Percentiles rank a stretch among this genome's conserved stretches.
Conservation (phyloP, 2,797 vertebrate genomes). For the Rhabdomys pumilio region DNA sequence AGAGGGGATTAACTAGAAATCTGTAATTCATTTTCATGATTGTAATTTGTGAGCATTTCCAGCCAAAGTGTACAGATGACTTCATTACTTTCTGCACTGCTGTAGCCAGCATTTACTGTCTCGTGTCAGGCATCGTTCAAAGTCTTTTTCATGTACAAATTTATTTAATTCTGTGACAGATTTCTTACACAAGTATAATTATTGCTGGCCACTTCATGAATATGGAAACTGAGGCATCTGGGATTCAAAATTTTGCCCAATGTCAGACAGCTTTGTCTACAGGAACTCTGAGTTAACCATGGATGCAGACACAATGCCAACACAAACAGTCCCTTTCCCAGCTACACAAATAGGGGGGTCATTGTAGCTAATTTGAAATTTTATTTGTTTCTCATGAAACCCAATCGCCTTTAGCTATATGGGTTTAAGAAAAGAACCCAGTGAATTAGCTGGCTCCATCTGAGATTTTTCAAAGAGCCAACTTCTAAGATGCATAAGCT, state of each 20-base stretch:
- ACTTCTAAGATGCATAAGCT: slow-evolving; percentile 34
- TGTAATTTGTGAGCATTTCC: slow-evolving; percentile 3
- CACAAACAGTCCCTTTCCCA: slow-evolving; percentile 35
- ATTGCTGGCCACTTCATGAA: slow-evolving; percentile 10
- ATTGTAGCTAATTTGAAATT: slow-evolving; percentile 76
- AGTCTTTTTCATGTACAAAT: rapidly evolving
- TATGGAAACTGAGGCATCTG: slow-evolving; percentile 62
- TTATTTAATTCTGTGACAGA: slow-evolving; percentile 49
- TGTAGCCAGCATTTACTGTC: neutral
- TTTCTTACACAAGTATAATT: slow-evolving; percentile 23
- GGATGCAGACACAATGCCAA: slow-evolving; percentile 57
- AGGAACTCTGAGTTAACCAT: slow-evolving; percentile 57
- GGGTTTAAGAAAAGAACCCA: slow-evolving; percentile 71
- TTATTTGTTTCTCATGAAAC: slow-evolving; percentile 84
- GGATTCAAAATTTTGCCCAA: slow-evolving; percentile 1
- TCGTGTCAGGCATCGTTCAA: neutral
- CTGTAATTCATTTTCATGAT: slow-evolving; percentile 32
- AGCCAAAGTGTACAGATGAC: neutral
- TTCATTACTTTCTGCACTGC: neutral
- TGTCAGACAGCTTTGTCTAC: slow-evolving; percentile 21
- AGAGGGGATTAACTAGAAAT: neutral
- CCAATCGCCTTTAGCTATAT: slow-evolving; percentile 73
- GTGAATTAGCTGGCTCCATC: slow-evolving; percentile 69
- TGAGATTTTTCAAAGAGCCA: slow-evolving; percentile 71
- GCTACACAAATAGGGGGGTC: slow-evolving; percentile 45